phyloP scores from a whole-genome alignment of 2,113 vertebrate species.

The Ceyx cyanopectus region DNA sequence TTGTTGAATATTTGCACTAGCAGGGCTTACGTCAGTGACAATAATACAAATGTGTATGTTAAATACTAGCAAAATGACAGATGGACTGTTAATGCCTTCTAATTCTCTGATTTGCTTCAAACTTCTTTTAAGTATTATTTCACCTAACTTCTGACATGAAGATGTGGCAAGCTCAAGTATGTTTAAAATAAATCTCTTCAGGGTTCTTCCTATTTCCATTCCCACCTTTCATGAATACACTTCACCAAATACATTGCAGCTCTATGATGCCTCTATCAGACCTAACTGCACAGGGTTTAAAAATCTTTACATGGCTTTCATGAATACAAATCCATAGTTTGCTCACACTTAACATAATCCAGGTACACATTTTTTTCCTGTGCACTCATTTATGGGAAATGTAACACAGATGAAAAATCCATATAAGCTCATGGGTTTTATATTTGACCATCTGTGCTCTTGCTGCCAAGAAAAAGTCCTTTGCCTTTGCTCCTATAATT shows the following conservation, averaged over 20 bases:
- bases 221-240: neutral
- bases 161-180: neutral
- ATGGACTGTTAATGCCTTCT: neutral
- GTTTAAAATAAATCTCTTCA: slow-evolving; percentile 3
- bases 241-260: neutral
- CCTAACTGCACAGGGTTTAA: neutral
- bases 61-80: slow-evolving; percentile 26
- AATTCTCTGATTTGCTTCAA: slow-evolving; percentile 11
- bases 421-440: neutral
- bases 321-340: slow-evolving; percentile 36
- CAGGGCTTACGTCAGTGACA: slow-evolving; percentile 25
- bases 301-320: neutral
- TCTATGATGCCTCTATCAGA: neutral
- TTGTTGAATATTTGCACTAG: slow-evolving; percentile 45
- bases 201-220: neutral
- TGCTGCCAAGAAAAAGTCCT: slow-evolving; percentile 1
- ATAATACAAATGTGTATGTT: slow-evolving; percentile 34
- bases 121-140: neutral
- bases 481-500: neutral
- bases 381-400: neutral
- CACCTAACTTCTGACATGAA: neutral
- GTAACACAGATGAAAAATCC: neutral
- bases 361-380: slow-evolving; percentile 13
- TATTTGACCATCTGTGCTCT: slow-evolving; percentile 28
- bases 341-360: slow-evolving; percentile 27